These are phyloP conservation scores for Simalia tracyae DNA, from an alignment of 2,797 vertebrate species.

Conservation along the genomic window DNA sequence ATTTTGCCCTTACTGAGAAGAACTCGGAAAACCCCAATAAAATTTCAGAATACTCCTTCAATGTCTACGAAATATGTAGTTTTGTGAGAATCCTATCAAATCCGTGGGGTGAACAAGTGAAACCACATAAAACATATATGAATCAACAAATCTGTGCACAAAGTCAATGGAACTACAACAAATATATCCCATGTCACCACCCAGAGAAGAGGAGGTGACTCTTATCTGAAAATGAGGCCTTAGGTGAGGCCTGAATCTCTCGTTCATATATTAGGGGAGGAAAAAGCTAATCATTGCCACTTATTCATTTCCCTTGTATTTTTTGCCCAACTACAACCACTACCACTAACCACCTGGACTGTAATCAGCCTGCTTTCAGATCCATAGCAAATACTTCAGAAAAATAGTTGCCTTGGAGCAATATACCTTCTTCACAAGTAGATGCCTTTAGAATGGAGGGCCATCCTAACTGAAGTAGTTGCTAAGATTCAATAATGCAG, in stretches of 20 bases:
- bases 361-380: background rate
- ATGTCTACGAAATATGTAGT: slow-evolving; percentile 2
- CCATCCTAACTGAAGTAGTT: background rate
- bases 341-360: background rate
- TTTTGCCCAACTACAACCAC: background rate
- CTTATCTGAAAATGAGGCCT: background rate
- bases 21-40: background rate
- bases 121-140: background rate
- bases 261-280: too few species aligned
- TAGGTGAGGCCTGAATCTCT: background rate
- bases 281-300: background rate
- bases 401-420: background rate
- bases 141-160: background rate
- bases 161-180: background rate
- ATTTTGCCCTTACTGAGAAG: background rate
- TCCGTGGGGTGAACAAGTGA: background rate
- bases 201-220: background rate
- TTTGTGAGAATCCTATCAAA: background rate
- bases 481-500: background rate
- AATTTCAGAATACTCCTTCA: background rate
- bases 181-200: background rate
- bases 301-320: background rate
- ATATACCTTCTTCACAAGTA: background rate
- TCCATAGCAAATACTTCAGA: background rate
- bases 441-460: background rate